Conservation (phyloP, 2,888 invertebrate species). For the Hipparchia sbordonii region DNA sequence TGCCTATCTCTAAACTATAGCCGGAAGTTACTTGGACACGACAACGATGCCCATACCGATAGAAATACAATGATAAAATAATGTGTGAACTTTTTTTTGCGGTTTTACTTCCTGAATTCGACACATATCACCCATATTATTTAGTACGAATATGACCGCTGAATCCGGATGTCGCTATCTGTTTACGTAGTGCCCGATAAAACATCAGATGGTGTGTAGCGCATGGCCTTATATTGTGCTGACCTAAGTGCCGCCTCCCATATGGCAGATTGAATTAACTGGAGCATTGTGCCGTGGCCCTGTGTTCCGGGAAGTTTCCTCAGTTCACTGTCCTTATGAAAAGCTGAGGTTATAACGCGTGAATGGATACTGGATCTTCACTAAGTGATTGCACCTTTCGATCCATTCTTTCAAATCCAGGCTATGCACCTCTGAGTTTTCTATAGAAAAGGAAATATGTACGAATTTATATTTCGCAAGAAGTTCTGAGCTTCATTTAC, state of each 20-base stretch:
- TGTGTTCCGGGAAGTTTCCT: conserved; percentile 36
- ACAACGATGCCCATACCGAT: not conserved
- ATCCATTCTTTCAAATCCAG: not conserved
- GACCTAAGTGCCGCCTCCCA: conserved; percentile 54
- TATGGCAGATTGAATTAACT: conserved; percentile 52
- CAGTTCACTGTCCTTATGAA: conserved; percentile 26
- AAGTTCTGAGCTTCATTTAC: too few species aligned
- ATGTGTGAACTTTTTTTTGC: conserved; percentile 61
- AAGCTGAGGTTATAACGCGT: not conserved
- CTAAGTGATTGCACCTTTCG: not conserved
- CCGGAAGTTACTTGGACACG: conserved; percentile 26
- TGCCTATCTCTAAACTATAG: conserved; percentile 17
- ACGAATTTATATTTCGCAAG: too few species aligned
- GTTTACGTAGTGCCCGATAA: conserved; percentile 58
- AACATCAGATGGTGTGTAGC: conserved; percentile 59
- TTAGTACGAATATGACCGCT: conserved; percentile 49
- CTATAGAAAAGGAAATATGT: too few species aligned
- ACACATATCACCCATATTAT: conserved; percentile 53
- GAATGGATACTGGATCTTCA: not conserved
- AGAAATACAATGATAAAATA: conserved; percentile 41
- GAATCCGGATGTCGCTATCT: conserved; percentile 71
- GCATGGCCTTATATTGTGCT: conserved; percentile 43
- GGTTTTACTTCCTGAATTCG: conserved; percentile 75
- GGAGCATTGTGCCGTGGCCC: conserved; percentile 35
- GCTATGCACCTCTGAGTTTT: too few species aligned